A percentile compares a stretch with the other conserved stretches of the same genome.
Conservation (phyloP, 1,140 invertebrate species). For the Gryllus bimaculatus region DNA sequence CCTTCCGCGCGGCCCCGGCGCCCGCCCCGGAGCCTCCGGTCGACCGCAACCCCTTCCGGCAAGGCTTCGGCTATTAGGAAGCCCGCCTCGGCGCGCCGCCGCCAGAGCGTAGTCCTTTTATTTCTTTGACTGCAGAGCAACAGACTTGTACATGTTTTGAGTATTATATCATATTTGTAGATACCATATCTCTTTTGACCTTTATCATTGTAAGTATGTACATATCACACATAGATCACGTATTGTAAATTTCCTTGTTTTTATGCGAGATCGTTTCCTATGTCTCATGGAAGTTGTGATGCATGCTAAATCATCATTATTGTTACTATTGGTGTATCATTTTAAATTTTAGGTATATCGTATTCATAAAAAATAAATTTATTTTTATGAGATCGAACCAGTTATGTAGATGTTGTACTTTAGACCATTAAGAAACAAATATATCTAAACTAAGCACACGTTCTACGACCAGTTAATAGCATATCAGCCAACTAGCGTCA, state of each 20-base stretch:
- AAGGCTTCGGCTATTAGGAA: slow-evolving; percentile 23
- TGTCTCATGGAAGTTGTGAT: neutral
- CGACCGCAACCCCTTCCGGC: slow-evolving; percentile 40
- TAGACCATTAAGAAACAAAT: neutral
- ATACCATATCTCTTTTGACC: neutral
- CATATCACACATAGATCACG: neutral
- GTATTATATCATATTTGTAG: neutral
- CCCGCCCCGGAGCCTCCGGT: slow-evolving; percentile 26
- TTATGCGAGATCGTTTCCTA: neutral
- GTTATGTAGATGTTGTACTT: slow-evolving; percentile 1
- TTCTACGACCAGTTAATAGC: neutral
- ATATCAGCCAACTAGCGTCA: neutral
- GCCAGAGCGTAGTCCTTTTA: neutral
- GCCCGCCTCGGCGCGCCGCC: too few relatives aligned
- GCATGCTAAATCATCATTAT: slow-evolving; percentile 5
- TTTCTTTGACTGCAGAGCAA: neutral
- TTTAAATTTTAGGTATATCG: neutral
- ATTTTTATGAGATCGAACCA: neutral
- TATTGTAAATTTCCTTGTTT: neutral
- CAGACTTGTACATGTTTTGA: neutral
- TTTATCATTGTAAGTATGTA: slow-evolving; percentile 6
- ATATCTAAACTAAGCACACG: neutral
- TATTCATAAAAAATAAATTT: neutral
- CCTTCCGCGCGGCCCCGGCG: slow-evolving; percentile 40
- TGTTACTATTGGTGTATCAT: slow-evolving; percentile 1